Evolutionary conservation across 2,888 invertebrate species (phyloP).

Genomic region (Drosophila colorata): DNA sequence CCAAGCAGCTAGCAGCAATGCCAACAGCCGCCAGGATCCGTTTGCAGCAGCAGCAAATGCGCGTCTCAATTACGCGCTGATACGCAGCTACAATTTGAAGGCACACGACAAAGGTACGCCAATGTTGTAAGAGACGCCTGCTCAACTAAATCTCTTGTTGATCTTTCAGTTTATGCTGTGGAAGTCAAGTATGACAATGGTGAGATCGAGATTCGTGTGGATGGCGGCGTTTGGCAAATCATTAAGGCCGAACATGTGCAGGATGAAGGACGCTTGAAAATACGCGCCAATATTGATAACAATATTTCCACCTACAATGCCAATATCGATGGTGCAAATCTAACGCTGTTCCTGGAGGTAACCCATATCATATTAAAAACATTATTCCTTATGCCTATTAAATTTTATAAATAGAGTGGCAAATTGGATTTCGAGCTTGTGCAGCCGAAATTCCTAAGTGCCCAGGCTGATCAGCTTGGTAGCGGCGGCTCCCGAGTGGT

Average conservation of each 20-base stretch:
- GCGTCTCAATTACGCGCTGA: conserved; percentile 89
- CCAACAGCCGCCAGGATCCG: conserved; percentile 85
- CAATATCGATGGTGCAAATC: conserved; percentile 86
- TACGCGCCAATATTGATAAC: conserved; percentile 87
- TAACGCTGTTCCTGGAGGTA: conserved; percentile 89
- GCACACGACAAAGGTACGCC: conserved; percentile 87
- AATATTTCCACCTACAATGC: conserved; percentile 87
- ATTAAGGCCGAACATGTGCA: conserved; percentile 86
- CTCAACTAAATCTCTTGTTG: background rate
- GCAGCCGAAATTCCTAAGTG: conserved; percentile 87
- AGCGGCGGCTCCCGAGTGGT: conserved; percentile 88
- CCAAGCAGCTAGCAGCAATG: conserved; percentile 68
- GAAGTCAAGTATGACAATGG: conserved; percentile 87
- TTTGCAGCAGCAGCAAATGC: conserved; percentile 87
- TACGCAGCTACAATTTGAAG: conserved; percentile 87
- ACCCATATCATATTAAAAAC: background rate
- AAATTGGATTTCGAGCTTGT: conserved; percentile 89
- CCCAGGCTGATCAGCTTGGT: conserved; percentile 83
- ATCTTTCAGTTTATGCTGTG: conserved; percentile 81
- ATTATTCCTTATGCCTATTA: background rate
- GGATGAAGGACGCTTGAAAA: conserved; percentile 83
- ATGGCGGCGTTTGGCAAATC: conserved; percentile 87
- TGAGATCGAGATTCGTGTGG: conserved; percentile 86
- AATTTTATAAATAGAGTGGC: conserved; percentile 87
- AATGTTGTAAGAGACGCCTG: background rate